Base-by-base conservation (phyloP, 2,888 invertebrate genomes). In the Horisme vitalbata region DNA sequence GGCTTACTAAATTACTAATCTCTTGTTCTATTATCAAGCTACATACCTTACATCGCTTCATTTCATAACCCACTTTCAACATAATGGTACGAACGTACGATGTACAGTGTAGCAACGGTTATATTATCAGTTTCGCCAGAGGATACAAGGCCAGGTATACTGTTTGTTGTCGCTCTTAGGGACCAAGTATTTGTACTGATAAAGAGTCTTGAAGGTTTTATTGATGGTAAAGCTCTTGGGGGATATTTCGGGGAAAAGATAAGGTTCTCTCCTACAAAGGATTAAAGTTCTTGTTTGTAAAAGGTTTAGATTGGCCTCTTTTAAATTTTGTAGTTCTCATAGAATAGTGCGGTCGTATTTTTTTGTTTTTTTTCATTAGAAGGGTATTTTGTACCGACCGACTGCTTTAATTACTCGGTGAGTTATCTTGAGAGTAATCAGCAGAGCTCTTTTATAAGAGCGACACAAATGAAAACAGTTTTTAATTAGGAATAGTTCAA, bases 11-110 rank as follows among this genome's bases (percentile, higher is more conserved):
- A 43, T 24, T n/a, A n/a, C n/a, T n/a, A 18, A 18, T 18, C 34
- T 26, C 37, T 49, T 32, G 10, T 41, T 49, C 21, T 39, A 44
- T 39, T 31, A 45, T 39, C 38, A 15, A n/a, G n/a, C n/a, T n/a
- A 12, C 31, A 28, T n/a, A 28, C 14, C 34, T 38, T 21, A 38
- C 37, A 48, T 23, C 23, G 30, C 26, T 11, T 33, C 57, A 58
- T 59, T 63, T 57, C 46, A 36, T 48, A 61, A 67, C 66, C 60
- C 55, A 68, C 65, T 58, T 55, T 41, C 44, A 34, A 45, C 35
- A 35, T 10, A 41, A 13, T 26, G n/a, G n/a, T n/a, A n/a, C n/a
- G 24, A 3, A 18, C 18, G 18, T 10, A 26, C 26, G 10, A 23
- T 24, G 39, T 33, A 26, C 35, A 47, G 41, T 47, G 45, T 18